Base-by-base conservation (phyloP, 2,113 vertebrate genomes). In the Caracal caracal region DNA sequence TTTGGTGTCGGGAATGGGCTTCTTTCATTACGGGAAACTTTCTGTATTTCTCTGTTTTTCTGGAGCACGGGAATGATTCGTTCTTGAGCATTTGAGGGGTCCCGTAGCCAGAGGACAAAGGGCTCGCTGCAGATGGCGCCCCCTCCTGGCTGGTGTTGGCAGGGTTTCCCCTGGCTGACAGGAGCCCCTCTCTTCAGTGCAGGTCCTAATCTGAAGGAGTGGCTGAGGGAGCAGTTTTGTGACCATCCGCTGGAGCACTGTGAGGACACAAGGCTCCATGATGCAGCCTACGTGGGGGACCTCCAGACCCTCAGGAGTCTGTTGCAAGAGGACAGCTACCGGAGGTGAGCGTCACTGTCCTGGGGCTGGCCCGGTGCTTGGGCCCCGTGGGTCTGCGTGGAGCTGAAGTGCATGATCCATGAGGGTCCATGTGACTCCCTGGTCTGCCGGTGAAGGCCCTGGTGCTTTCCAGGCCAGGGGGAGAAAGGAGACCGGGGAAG, bases 191-290 rank as follows among this genome's bases (percentile, higher is more conserved):
- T 98, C 96, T 98, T 71, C 98, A 98, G 98, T 43, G 97, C 98
- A 99, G 99, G 99, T 97, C 99, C 99, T 26, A 99, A 99, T 98
- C 98, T 99, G 97, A 99, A 99, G 98, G 99, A 99, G 97, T 99
- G 99, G 99, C 99, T 99, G 75, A 98, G 99, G 98, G 99, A 99
- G 96, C 99, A 99, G 98, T 99, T 99, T 89, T 99, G 99, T 83
- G 99, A 99, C 98, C 99, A 99, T n/a, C 99, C 99, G 0, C 96
- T 99, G 78, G 99, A 99, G 97, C 99, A 98, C 98, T 99, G 99
- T 71, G 99, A 99, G 61, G 99, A 99, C 98, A 99, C 99, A 24
- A 98, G 99, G 73, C 99, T 99, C 56, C 99, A 99, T 66, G 99
- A 99, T 0, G 99, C 99, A 0, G 99, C 99, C 88, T 99, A 99